Evolutionary conservation across 2,888 invertebrate genomes (phyloP).

Genomic region (Caenorhabditis plicata): DNA sequence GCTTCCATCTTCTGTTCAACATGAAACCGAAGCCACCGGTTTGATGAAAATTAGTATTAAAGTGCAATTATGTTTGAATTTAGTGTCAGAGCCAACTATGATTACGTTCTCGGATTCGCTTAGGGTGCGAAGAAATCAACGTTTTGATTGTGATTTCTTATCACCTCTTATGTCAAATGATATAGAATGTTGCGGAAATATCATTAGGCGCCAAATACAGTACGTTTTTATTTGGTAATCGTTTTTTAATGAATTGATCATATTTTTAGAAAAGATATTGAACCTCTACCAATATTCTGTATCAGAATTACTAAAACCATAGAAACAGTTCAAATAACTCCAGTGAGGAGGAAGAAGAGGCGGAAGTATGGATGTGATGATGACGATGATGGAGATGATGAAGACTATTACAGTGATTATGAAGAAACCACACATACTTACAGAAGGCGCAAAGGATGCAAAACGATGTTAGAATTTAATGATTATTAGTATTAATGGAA

Average conservation of each 20-base stretch:
- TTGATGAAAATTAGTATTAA: too few species aligned
- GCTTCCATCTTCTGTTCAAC: conserved; percentile 13
- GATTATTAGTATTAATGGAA: too few species aligned
- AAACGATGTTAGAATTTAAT: too few species aligned
- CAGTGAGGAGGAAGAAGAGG: conserved; percentile 2
- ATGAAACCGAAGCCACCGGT: conserved; percentile 13
- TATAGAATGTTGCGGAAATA: conserved; percentile 31
- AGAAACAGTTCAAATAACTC: neutral
- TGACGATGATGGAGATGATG: conserved; percentile 34
- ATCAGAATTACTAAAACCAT: conserved; percentile 13
- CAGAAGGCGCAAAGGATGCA: too few species aligned
- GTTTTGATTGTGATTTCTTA: conserved; percentile 19
- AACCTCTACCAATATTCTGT: conserved; percentile 37
- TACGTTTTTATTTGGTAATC: neutral
- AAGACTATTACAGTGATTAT: too few species aligned
- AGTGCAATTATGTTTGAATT: too few species aligned
- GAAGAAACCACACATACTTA: too few species aligned
- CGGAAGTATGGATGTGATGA: conserved; percentile 25
- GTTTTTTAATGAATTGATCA: neutral
- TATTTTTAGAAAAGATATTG: neutral
- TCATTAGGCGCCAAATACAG: conserved; percentile 1
- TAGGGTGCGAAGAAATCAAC: conserved; percentile 15
- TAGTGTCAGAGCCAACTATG: conserved; percentile 20
- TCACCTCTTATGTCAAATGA: conserved; percentile 10
- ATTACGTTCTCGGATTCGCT: conserved; percentile 34